Evolutionary conservation across 2,888 invertebrate genomes (phyloP).

Genomic region (Tenthredo scrophulariae): DNA sequence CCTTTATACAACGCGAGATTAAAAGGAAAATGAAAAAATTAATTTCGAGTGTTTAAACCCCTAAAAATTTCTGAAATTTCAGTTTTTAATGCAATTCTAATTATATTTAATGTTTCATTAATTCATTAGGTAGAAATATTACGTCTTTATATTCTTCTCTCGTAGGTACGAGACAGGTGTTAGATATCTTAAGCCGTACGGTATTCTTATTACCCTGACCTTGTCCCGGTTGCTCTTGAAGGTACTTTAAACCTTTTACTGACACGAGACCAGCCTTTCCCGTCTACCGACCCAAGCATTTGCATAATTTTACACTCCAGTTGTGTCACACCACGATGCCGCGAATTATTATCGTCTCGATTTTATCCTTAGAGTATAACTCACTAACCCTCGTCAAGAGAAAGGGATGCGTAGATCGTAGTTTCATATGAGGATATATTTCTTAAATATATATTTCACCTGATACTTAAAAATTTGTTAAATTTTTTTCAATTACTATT

Average conservation of each 20-base stretch:
- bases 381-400: background rate
- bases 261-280: background rate
- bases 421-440: background rate
- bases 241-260: conserved; percentile 1
- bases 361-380: background rate
- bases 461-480: too few species aligned
- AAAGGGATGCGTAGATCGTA: background rate
- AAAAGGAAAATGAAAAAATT: background rate
- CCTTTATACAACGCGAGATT: background rate
- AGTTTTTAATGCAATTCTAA: background rate
- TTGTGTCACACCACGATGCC: background rate
- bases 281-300: conserved; percentile 17
- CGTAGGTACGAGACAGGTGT: background rate
- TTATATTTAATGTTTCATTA: background rate
- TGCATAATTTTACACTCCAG: conserved; percentile 30
- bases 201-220: conserved; percentile 17
- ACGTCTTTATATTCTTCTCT: background rate
- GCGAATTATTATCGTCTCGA: conserved; percentile 9
- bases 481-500: background rate
- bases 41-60: too few species aligned
- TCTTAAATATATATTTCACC: background rate
- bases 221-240: background rate
- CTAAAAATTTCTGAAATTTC: background rate
- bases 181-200: background rate
- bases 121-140: background rate